Percentiles rank a stretch among this genome's conserved stretches.
These are phyloP conservation scores for Luidia sarsii DNA, from an alignment of 53 echinoderm and acorn worm genomes.

Conservation along the genomic window DNA sequence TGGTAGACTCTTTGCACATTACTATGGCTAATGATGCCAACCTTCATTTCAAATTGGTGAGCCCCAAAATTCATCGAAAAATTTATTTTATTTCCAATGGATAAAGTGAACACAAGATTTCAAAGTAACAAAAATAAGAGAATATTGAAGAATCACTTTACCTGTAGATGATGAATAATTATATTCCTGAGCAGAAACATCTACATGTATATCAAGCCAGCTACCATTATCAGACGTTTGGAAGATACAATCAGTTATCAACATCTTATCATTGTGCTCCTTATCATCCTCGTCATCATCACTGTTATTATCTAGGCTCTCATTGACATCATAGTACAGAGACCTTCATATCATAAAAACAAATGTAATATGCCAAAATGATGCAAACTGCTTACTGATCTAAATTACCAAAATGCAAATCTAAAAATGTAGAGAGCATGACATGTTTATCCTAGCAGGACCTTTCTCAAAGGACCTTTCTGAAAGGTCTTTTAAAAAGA, in stretches of 20 bases:
- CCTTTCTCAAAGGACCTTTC: too few relatives aligned
- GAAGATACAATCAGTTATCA: slow-evolving; percentile 5
- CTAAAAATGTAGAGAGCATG: too few relatives aligned
- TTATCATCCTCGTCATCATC: slow-evolving; percentile 42
- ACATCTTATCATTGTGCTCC: slow-evolving; percentile 30
- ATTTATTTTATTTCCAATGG: not conserved
- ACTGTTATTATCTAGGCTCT: slow-evolving; percentile 58
- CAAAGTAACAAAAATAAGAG: not conserved
- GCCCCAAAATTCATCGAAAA: too few relatives aligned
- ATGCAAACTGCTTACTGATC: too few relatives aligned
- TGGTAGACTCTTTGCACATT: too few relatives aligned
- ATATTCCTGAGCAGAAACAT: not conserved
- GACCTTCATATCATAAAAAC: slow-evolving; percentile 51
- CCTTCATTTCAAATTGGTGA: too few relatives aligned
- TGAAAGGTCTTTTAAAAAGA: too few relatives aligned
- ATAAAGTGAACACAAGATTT: not conserved
- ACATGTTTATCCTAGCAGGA: too few relatives aligned
- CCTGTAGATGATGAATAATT: slow-evolving; percentile 8
- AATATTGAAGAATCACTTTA: too few relatives aligned
- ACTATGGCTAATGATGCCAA: too few relatives aligned
- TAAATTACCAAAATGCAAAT: too few relatives aligned
- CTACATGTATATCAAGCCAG: slow-evolving; percentile 41
- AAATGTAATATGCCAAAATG: too few relatives aligned
- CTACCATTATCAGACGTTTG: slow-evolving; percentile 17
- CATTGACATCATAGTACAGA: slow-evolving; percentile 92